Conservation (phyloP, 1,140 invertebrate genomes). For the Drosophila virilis region DNA sequence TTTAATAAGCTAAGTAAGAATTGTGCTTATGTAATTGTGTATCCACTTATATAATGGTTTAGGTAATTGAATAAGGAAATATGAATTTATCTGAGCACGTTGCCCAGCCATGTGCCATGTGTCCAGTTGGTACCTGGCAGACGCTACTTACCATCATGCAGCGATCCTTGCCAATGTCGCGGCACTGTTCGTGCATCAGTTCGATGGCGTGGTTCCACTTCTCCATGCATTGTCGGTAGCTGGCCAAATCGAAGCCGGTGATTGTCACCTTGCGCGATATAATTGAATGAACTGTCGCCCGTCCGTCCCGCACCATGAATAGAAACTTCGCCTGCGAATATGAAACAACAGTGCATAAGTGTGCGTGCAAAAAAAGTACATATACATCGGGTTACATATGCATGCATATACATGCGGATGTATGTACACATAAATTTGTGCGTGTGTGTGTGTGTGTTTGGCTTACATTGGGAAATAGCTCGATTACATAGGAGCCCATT, state of each 20-base stretch:
- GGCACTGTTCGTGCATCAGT: conserved; percentile 97
- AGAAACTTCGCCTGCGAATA: conserved; percentile 92
- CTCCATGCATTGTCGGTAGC: conserved; percentile 95
- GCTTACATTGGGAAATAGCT: conserved; percentile 90
- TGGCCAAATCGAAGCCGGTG: conserved; percentile 97
- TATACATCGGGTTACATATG: not conserved
- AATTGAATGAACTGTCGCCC: conserved; percentile 99
- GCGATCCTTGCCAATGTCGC: conserved; percentile 91
- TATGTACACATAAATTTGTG: not conserved
- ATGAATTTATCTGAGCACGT: too few species aligned
- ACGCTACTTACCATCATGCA: conserved; percentile 91
- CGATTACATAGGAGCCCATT: conserved; percentile 94
- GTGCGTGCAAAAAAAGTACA: not conserved
- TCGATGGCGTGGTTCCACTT: conserved; percentile 98
- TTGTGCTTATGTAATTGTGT: too few species aligned
- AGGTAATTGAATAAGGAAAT: too few species aligned
- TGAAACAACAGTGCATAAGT: not conserved
- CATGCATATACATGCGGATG: not conserved
- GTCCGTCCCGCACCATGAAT: conserved; percentile 98
- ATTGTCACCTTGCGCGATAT: conserved; percentile 99
- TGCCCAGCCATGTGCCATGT: not conserved
- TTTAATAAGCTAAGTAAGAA: too few species aligned
- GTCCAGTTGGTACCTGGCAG: not conserved
- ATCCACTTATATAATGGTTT: too few species aligned
- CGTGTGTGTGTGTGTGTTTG: not conserved